Percentiles rank a stretch among this genome's conserved stretches.
Conservation (phyloP, 2,888 invertebrate species). For the Trisateles emortualis region DNA sequence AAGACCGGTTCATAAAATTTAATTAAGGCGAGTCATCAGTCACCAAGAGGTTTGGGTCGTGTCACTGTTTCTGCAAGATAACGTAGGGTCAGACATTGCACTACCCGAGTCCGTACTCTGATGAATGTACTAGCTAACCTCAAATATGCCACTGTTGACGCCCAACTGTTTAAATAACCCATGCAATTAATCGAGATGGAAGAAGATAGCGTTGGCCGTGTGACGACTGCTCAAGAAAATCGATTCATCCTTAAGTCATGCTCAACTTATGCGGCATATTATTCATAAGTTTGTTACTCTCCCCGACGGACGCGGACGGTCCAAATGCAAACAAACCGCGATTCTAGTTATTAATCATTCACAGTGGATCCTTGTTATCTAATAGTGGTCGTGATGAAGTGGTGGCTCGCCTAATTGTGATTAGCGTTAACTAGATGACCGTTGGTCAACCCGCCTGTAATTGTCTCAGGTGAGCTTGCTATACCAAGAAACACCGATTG, state of each 20-base stretch:
- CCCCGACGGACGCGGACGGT: slow-evolving; percentile 69
- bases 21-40: slow-evolving; percentile 85
- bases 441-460: slow-evolving; percentile 66
- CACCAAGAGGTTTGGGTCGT: slow-evolving; percentile 71
- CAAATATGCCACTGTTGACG: slow-evolving; percentile 80
- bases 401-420: slow-evolving; percentile 77
- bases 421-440: slow-evolving; percentile 71
- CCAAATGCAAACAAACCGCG: slow-evolving; percentile 77
- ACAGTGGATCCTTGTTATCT: slow-evolving; percentile 72
- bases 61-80: slow-evolving; percentile 82
- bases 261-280: slow-evolving; percentile 71
- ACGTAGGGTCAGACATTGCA: slow-evolving; percentile 82
- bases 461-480: slow-evolving; percentile 32
- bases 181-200: slow-evolving; percentile 71
- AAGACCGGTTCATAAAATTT: slow-evolving; percentile 76
- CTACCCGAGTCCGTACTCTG: slow-evolving; percentile 65
- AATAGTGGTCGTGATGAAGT: slow-evolving; percentile 79
- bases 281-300: slow-evolving; percentile 82
- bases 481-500: background rate
- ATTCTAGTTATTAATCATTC: slow-evolving; percentile 81
- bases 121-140: slow-evolving; percentile 84
- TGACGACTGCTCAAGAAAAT: slow-evolving; percentile 67
- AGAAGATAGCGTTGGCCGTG: slow-evolving; percentile 47
- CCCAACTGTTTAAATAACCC: slow-evolving; percentile 75
- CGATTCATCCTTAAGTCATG: slow-evolving; percentile 68